A percentile compares a stretch with the other conserved stretches of the same genome.
Evolutionary conservation across 2,797 vertebrate species (phyloP).

Genomic region (Mycteria americana): DNA sequence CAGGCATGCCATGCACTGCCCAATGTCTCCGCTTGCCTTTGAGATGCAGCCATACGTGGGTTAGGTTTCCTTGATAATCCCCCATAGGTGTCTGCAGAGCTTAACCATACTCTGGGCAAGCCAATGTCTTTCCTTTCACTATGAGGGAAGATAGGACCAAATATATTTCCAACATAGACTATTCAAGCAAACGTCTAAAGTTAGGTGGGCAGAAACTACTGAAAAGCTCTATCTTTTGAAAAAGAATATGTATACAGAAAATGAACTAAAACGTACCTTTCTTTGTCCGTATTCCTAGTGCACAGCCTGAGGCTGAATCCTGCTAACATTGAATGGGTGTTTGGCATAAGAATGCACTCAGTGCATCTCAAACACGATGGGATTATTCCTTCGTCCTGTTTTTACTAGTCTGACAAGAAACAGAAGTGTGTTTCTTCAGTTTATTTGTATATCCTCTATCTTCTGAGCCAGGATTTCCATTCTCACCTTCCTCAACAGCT

Average conservation of each 20-base stretch:
- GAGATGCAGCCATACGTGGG: background rate
- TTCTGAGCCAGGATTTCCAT: background rate
- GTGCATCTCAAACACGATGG: background rate
- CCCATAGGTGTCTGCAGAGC: background rate
- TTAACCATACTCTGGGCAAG: background rate
- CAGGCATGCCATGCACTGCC: background rate
- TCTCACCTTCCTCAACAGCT: background rate
- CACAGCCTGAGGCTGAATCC: background rate
- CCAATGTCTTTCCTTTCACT: background rate
- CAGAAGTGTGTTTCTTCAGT: background rate
- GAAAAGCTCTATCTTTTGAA: background rate
- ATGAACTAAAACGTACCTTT: fast-evolving
- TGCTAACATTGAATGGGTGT: background rate
- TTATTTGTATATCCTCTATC: background rate
- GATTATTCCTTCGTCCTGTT: background rate
- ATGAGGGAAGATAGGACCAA: background rate
- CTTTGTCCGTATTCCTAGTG: background rate
- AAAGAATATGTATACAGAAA: background rate
- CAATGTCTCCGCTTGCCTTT: background rate
- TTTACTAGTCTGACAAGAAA: background rate
- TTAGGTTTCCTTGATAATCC: background rate
- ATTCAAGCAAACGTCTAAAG: background rate
- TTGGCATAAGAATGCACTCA: background rate
- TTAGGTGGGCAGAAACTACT: background rate
- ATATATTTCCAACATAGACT: background rate